Base-by-base conservation (phyloP, 2,797 vertebrate species). In the Parambassis ranga region DNA sequence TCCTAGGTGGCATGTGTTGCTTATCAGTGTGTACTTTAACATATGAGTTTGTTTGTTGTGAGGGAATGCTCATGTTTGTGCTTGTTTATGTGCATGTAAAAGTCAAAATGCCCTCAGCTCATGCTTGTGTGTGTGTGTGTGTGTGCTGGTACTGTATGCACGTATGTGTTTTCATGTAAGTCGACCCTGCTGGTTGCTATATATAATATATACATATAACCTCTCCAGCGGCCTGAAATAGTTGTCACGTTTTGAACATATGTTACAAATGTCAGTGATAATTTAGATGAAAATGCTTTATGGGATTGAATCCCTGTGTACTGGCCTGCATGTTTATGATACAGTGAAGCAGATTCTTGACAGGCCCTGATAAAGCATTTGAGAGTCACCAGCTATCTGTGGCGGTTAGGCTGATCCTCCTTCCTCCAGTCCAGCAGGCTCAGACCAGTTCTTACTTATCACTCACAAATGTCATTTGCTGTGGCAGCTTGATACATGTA, bases 401-500 rank as follows among this genome's bases (percentile, higher is more conserved):
- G 43, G 15, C 15, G 30, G n/a, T n/a, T n/a, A 53, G 36, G 22
- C 32, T 22, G 22, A 24, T 38, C 18, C 16, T 15, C n/a, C 10
- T 43, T 50, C 27, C 57, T 57, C 16, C 16, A 14, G 22, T 43
- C 3, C 27, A 63, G 56, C 84, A 71, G 72, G 86, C 79, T 68
- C 23, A 57, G 78, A 81, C 82, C 81, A 76, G 86, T 88, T 87
- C 60, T 68, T 68, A 57, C 46, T 84, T 75, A 85, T 79, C 56
- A 56, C 52, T 42, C 55, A 13, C 22, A 16, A 33, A 31, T 6
- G 14, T n/a, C 38, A 61, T 63, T 32, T 67, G 47, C 63, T 66
- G 27, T 15, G 50, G 42, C 58, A 58, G 68, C 46, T 28, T 31
- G 28, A 56, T 64, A 43, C 16, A 48, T 63, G 32, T 49, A 48